Conservation (phyloP, 2,113 vertebrate species). For the Seriola rivoliana region DNA sequence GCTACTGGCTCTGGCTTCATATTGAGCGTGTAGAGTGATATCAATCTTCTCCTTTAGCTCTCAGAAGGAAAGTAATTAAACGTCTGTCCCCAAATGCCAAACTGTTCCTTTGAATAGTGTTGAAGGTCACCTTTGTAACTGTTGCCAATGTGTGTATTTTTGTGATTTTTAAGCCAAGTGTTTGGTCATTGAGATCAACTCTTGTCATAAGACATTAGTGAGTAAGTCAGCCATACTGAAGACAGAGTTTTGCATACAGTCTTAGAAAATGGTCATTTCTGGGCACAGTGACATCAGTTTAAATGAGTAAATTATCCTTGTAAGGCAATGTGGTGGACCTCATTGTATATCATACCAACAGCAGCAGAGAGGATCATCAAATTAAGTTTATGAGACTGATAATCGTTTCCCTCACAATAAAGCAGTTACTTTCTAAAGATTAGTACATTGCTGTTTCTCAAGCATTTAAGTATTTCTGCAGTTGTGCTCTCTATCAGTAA, state of each 20-base stretch:
- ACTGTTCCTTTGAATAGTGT: not conserved
- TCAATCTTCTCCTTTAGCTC: not conserved
- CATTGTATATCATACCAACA: not conserved
- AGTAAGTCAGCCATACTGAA: not conserved
- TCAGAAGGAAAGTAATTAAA: not conserved
- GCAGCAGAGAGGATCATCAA: conserved; percentile 20
- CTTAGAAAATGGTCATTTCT: not conserved
- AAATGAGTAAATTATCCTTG: conserved; percentile 9
- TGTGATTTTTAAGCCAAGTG: not conserved
- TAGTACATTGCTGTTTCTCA: not conserved
- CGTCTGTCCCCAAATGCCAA: not conserved
- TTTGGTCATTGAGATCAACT: not conserved
- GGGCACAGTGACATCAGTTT: not conserved
- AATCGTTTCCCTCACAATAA: conserved; percentile 24
- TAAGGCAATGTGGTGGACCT: conserved; percentile 9
- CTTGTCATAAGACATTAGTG: not conserved
- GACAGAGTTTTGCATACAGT: not conserved
- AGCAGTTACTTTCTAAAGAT: not conserved
- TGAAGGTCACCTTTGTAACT: not conserved
- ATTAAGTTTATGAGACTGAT: conserved; percentile 28
- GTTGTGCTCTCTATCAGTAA: conserved; percentile 4
- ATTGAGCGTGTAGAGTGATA: not conserved
- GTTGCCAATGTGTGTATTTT: not conserved
- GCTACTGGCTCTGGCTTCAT: not conserved
- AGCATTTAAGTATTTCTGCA: conserved; percentile 12